phyloP scores from a whole-genome alignment of 1,140 invertebrate species.

The Belonocnema kinseyi region DNA sequence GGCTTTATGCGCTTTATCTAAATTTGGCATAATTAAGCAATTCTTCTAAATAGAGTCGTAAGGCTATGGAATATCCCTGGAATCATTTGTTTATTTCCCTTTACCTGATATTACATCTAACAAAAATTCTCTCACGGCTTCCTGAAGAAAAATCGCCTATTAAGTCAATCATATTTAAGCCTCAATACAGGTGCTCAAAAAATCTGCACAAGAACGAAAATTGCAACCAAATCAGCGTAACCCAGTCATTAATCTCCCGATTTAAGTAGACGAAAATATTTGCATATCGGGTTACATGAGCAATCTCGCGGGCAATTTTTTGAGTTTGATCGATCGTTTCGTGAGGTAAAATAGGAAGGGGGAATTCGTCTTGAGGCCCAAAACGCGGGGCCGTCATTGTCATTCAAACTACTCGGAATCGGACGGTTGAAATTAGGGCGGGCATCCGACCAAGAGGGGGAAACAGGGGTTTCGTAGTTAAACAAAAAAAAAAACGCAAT shows the following conservation, averaged over 20 bases:
- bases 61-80: no score
- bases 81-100: no score
- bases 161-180: no score
- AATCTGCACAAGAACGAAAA: no score
- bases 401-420: conserved; percentile 67
- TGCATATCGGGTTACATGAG: conserved; percentile 57
- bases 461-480: conserved; percentile 52
- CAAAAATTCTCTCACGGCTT: no score
- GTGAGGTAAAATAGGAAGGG: conserved; percentile 34
- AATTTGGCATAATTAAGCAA: no score
- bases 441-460: conserved; percentile 29
- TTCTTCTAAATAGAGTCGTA: no score
- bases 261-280: conserved; percentile 48
- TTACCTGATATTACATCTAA: no score
- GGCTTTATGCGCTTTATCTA: no score
- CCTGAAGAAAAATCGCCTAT: no score
- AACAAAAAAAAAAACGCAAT: conserved; percentile 62
- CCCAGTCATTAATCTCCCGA: conserved; percentile 49
- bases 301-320: conserved; percentile 45
- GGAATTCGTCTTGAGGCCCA: conserved; percentile 49
- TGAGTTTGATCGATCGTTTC: conserved; percentile 56
- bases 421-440: conserved; percentile 67
- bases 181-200: no score
- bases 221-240: no score
- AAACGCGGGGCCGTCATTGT: conserved; percentile 57